Evolutionary conservation across 1,140 invertebrate species (phyloP).

Genomic region (Cherax destructor): DNA sequence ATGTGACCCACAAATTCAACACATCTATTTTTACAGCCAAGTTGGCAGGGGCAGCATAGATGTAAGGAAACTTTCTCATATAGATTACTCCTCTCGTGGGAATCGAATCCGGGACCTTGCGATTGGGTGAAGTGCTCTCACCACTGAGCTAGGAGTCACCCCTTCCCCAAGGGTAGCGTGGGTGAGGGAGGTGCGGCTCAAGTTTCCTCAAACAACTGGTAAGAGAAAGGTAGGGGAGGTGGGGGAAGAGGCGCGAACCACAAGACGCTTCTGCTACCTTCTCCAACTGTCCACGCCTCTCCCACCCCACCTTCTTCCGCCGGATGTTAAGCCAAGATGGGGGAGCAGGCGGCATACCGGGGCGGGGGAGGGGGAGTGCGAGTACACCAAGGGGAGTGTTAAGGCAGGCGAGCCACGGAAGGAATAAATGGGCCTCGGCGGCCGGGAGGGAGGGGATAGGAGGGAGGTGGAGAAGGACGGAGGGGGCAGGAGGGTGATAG

Average conservation of each 20-base stretch:
- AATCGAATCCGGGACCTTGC: too few relatives aligned
- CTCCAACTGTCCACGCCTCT: neutral
- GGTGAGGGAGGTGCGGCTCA: neutral
- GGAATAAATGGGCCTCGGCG: too few relatives aligned
- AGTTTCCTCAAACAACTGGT: neutral
- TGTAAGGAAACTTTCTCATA: too few relatives aligned
- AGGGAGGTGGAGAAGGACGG: neutral
- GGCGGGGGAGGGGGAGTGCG: neutral
- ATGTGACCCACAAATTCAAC: too few relatives aligned
- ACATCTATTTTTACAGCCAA: too few relatives aligned
- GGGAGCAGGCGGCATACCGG: neutral
- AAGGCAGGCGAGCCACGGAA: too few relatives aligned
- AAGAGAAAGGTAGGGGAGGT: neutral
- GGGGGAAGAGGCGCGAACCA: neutral
- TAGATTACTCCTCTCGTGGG: too few relatives aligned
- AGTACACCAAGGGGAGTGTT: neutral
- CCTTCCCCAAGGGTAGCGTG: too few relatives aligned
- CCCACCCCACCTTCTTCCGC: neutral
- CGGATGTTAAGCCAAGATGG: slow-evolving; percentile 11
- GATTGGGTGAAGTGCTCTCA: too few relatives aligned
- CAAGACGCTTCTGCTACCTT: neutral
- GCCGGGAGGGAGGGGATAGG: too few relatives aligned
- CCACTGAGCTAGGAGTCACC: too few relatives aligned
- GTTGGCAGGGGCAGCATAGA: too few relatives aligned
- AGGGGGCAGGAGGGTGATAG: neutral